phyloP scores from a whole-genome alignment of 2,888 invertebrate species.

The Oligia fasciuncula region DNA sequence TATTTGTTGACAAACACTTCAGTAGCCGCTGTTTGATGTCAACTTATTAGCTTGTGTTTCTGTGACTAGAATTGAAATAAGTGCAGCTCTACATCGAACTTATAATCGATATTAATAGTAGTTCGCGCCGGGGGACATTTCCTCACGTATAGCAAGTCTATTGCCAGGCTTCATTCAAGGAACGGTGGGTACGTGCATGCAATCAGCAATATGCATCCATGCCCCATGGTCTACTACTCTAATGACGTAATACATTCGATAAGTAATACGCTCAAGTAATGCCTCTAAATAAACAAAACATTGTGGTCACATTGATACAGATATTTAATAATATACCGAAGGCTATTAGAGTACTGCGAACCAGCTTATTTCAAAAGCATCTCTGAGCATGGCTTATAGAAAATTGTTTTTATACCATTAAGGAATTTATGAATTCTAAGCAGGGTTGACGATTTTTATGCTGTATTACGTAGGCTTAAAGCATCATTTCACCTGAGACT shows the following conservation, averaged over 20 bases:
- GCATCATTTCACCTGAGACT: too few relatives aligned
- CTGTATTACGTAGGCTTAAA: too few relatives aligned
- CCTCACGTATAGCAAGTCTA: constrained; percentile 78
- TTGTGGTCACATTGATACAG: not conserved
- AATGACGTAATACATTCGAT: constrained; percentile 69
- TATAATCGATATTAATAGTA: constrained; percentile 74
- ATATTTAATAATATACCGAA: too few relatives aligned
- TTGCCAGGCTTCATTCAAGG: constrained; percentile 78
- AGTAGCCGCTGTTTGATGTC: constrained; percentile 33
- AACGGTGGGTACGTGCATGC: constrained; percentile 78
- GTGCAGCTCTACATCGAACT: constrained; percentile 52
- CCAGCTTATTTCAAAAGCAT: too few relatives aligned
- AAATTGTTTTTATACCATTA: too few relatives aligned
- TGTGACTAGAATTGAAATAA: constrained; percentile 52
- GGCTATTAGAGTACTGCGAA: too few relatives aligned
- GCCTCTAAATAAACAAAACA: constrained; percentile 28
- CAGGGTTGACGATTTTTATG: too few relatives aligned
- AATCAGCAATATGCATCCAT: constrained; percentile 76
- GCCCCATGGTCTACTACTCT: constrained; percentile 64
- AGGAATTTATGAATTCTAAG: not conserved
- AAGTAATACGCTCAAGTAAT: constrained; percentile 24
- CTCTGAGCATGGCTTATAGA: too few relatives aligned
- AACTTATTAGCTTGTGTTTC: constrained; percentile 31
- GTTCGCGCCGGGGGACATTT: constrained; percentile 74
- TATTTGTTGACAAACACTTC: constrained; percentile 44